Base-by-base conservation (phyloP, 1,140 invertebrate genomes). In the Eupristina koningsbergeri region DNA sequence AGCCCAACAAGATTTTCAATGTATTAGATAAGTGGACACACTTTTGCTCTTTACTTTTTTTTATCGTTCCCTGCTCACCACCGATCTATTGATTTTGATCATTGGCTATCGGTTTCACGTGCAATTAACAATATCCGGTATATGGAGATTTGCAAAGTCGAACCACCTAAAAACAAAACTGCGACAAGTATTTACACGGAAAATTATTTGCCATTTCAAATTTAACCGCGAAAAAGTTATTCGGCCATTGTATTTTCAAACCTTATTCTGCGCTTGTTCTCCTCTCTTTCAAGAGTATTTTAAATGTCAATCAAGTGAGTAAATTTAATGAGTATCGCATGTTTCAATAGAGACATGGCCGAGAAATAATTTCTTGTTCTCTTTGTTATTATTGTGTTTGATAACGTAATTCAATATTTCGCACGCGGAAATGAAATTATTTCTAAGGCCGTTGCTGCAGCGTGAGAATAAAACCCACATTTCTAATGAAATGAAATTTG, bases 391-490 rank as follows among this genome's bases (percentile, higher is more conserved):
- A 67, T 67, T 67, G 64, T 67, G 22, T 67, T 39, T 19, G 15
- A 67, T 67, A 67, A 67, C 34, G 15, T 67, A 67, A 67, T 67
- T 64, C 29, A 64, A 64, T 36, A 15, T 34, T 36, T 34, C 31
- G 31, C 64, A 22, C 64, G 64, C 31, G 64, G 15, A 67, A 67
- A 67, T 67, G 34, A 36, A 39, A 67, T 36, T 36, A 67, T 36
- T 36, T 39, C 31, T 67, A 67, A 36, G 36, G 19, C 3, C 8
- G 31, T 11, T 22, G n/a, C n/a, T 11, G 34, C 17, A 67, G 64
- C 64, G 64, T 67, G 64, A 67, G 64, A 67, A 67, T 36, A 19
- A 67, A 67, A 29, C 31, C 64, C 64, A 67, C 64, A 67, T 34
- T 67, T 36, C 64, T 36, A 67, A 39, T 22, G 13, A 15, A 34